phyloP scores from a whole-genome alignment of 2,113 vertebrate species.

The Python bivittatus region DNA sequence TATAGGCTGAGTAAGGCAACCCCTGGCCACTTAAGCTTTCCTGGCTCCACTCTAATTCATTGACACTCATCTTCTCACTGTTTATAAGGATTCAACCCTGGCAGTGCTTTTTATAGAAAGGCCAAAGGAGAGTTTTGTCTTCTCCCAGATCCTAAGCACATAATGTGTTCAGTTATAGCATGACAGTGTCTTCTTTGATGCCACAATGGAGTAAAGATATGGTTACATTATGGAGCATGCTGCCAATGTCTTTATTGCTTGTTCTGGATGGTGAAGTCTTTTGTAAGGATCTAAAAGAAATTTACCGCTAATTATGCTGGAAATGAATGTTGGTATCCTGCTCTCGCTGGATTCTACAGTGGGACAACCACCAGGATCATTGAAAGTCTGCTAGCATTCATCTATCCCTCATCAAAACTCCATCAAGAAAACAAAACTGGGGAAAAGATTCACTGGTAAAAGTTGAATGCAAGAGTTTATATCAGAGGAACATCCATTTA shows the following conservation, averaged over 20 bases:
- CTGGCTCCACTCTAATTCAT: neutral
- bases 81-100: neutral
- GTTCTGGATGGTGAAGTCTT: neutral
- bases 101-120: neutral
- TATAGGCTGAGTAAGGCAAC: neutral
- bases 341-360: neutral
- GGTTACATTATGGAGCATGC: no score
- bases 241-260: neutral
- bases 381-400: neutral
- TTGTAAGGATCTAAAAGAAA: neutral
- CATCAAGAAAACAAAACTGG: neutral
- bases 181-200: neutral
- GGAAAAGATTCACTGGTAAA: neutral
- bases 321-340: neutral
- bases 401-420: neutral
- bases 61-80: neutral
- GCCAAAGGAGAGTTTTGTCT: neutral
- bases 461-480: neutral
- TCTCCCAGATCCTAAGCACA: neutral
- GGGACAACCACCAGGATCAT: neutral
- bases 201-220: no score
- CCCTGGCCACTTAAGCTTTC: neutral
- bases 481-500: neutral
- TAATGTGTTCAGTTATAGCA: neutral
- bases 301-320: neutral